Conservation (phyloP, 2,888 invertebrate species). For the Lepetodrilus schrolli region DNA sequence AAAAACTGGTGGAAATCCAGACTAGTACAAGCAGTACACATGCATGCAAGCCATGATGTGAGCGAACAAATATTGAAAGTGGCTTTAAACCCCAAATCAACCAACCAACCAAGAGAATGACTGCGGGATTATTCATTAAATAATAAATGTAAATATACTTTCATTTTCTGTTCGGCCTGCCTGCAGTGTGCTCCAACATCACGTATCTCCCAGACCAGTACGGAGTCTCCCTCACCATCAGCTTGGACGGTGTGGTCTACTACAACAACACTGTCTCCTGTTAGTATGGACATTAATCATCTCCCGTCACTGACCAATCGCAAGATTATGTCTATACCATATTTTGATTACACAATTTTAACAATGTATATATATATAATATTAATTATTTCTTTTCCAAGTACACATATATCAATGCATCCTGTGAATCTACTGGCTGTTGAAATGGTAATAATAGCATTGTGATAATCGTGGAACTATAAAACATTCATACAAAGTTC, state of each 20-base stretch:
- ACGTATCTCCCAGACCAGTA: constrained; percentile 73
- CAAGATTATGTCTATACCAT: too few relatives aligned
- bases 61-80: too few relatives aligned
- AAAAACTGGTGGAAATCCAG: too few relatives aligned
- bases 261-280: constrained; percentile 73
- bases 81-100: too few relatives aligned
- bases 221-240: constrained; percentile 71
- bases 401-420: constrained; percentile 45
- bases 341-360: too few relatives aligned
- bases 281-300: constrained; percentile 42
- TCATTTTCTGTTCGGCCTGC: not conserved
- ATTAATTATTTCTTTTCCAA: not conserved
- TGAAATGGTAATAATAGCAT: too few relatives aligned
- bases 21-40: too few relatives aligned
- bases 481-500: too few relatives aligned
- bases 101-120: not conserved
- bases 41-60: not conserved
- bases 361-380: too few relatives aligned
- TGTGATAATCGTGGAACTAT: too few relatives aligned
- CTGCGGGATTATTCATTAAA: not conserved
- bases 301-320: too few relatives aligned
- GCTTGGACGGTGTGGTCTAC: constrained; percentile 68
- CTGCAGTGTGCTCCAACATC: constrained; percentile 74
- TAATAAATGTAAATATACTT: not conserved
- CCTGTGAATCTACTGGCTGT: too few relatives aligned